Conservation (phyloP, 2,888 invertebrate genomes). For the Drosophila algonquin region DNA sequence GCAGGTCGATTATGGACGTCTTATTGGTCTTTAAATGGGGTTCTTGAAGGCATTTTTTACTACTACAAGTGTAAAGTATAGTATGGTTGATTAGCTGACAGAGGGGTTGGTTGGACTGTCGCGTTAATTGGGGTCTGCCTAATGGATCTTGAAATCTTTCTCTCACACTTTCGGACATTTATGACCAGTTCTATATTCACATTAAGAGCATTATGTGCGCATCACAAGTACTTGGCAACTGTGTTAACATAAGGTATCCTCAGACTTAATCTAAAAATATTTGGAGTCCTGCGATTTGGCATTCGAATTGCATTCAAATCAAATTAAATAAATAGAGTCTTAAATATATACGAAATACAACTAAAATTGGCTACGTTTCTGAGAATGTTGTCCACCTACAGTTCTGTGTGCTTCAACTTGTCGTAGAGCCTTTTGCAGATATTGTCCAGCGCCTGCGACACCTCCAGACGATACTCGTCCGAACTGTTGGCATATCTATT, state of each 20-base stretch:
- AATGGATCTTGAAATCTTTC: background rate
- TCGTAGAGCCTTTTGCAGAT: slow-evolving; percentile 61
- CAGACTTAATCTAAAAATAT: slow-evolving; percentile 20
- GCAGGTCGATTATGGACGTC: slow-evolving; percentile 58
- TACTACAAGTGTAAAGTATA: background rate
- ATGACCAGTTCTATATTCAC: slow-evolving; percentile 27
- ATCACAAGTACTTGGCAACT: slow-evolving; percentile 50
- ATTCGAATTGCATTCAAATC: slow-evolving; percentile 35
- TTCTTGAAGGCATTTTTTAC: slow-evolving; percentile 5
- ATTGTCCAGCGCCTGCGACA: slow-evolving; percentile 67
- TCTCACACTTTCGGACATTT: background rate
- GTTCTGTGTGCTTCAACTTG: slow-evolving; percentile 65
- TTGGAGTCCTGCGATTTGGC: slow-evolving; percentile 28
- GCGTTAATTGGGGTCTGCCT: background rate
- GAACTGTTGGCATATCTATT: slow-evolving; percentile 71
- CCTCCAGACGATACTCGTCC: slow-evolving; percentile 81
- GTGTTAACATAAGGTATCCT: slow-evolving; percentile 6
- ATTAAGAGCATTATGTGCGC: slow-evolving; percentile 40
- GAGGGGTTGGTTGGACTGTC: background rate
- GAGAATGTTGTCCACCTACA: slow-evolving; percentile 49
- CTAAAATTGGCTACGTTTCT: slow-evolving; percentile 26
- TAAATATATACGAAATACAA: slow-evolving; percentile 9
- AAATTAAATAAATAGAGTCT: slow-evolving; percentile 20
- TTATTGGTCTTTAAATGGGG: slow-evolving; percentile 59
- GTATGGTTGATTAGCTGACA: background rate